These are phyloP conservation scores for Chesias legatella DNA, from an alignment of 2,888 invertebrate species.

Conservation along the genomic window DNA sequence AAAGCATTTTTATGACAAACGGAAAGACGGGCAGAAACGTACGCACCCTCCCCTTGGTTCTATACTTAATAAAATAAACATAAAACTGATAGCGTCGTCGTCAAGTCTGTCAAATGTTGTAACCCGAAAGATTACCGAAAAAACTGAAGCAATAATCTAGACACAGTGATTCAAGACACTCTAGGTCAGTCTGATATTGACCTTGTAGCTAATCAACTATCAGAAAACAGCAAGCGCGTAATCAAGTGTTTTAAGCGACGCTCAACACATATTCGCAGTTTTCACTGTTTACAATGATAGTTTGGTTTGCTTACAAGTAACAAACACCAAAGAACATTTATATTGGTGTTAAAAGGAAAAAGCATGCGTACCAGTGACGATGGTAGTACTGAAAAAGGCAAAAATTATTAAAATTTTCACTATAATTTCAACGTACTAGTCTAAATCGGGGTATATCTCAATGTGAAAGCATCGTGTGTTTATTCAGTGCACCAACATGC, in stretches of 20 bases:
- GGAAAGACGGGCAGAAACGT: too few species aligned
- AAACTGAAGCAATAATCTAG: too few species aligned
- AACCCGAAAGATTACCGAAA: too few species aligned
- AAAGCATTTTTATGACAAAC: too few species aligned
- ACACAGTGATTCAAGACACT: too few species aligned
- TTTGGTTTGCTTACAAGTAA: conserved; percentile 1
- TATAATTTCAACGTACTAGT: conserved; percentile 25
- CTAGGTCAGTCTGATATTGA: background rate
- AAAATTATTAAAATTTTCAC: conserved; percentile 37
- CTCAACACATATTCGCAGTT: background rate
- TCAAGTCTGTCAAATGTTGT: too few species aligned
- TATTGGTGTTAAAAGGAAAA: conserved; percentile 14
- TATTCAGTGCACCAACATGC: conserved; percentile 63
- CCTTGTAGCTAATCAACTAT: background rate
- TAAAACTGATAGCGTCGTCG: too few species aligned
- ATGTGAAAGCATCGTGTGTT: conserved; percentile 47
- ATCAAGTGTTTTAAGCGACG: background rate
- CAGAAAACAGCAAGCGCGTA: conserved; percentile 5
- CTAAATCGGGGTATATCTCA: conserved; percentile 8
- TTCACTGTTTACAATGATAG: background rate
- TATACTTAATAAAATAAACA: too few species aligned
- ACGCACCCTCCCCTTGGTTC: too few species aligned
- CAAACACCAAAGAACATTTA: conserved; percentile 11
- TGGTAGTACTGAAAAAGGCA: conserved; percentile 45
- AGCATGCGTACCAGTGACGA: conserved; percentile 65